phyloP scores from a whole-genome alignment of 1,140 invertebrate species.

The Daktulosphaira vitifoliae region DNA sequence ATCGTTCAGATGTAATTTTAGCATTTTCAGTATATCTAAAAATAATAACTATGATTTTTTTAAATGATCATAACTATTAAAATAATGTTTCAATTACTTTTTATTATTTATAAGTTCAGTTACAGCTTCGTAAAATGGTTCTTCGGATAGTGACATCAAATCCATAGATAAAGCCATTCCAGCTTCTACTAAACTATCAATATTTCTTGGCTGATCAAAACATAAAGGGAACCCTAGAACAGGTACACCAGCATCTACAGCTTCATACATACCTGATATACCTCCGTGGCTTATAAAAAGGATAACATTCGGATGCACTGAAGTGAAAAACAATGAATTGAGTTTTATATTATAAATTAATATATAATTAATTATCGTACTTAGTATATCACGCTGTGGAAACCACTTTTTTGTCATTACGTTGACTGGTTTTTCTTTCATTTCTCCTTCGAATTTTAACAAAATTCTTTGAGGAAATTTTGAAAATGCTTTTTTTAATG shows the following conservation, averaged over 20 bases:
- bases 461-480: slow-evolving; percentile 47
- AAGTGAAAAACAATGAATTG: too few species aligned
- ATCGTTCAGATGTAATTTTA: too few species aligned
- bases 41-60: too few species aligned
- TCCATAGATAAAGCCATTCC: neutral
- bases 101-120: neutral
- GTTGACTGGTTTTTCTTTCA: slow-evolving; percentile 47
- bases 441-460: slow-evolving; percentile 51
- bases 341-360: too few species aligned
- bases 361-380: too few species aligned
- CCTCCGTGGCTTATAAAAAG: slow-evolving; percentile 52
- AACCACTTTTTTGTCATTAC: too few species aligned
- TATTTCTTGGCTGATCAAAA: slow-evolving; percentile 51
- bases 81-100: too few species aligned
- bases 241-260: slow-evolving; percentile 45
- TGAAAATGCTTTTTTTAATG: too few species aligned
- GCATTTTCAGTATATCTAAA: too few species aligned
- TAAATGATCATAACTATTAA: too few species aligned
- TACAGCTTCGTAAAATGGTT: neutral
- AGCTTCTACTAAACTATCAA: neutral
- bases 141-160: neutral
- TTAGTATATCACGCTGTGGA: slow-evolving; percentile 53
- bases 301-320: slow-evolving; percentile 41
- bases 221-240: slow-evolving; percentile 52
- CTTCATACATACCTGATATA: slow-evolving; percentile 45